Base-by-base conservation (phyloP, 1,140 invertebrate genomes). In the Aphaenogaster ashmeadi region DNA sequence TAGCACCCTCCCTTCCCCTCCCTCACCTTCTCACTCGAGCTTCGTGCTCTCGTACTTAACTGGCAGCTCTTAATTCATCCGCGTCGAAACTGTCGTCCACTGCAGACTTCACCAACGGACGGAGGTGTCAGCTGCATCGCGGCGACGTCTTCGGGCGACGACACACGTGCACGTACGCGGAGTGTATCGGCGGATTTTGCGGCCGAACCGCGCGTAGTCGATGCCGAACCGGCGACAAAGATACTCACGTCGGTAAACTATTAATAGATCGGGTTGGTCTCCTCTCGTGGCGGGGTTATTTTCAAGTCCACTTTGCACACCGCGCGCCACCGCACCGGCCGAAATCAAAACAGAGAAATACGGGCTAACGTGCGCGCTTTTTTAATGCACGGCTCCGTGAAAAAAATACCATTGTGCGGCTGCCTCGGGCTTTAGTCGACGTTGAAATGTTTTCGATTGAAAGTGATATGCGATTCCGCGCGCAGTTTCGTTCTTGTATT, bases 261-360 rank as follows among this genome's bases (percentile, higher is more conserved):
- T 94, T 94, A 93, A 93, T 94, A 94, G 93, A 86, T 41, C 27
- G 66, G 81, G 91, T 58, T 27, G 52, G 91, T 93, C 64, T 44
- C 92, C 91, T 93, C 92, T 89, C 91, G 92, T 87, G 90, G 84
- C 88, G 47, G 67, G 92, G 92, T 94, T 94, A 94, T 94, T 94
- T 94, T 92, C 93, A 94, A 94, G 92, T 93, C 92, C 87, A 93
- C 93, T 93, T 91, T 92, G 87, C 88, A 86, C 85, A 90, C 87
- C 83, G 83, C 87, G 87, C 89, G 66, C 66, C 38, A 38, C 54
- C 72, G 74, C 38, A 38, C 79, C 90, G 88, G 77, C 56, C 69
- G 80, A 91, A 88, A 91, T 91, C 88, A 91, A 91, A 91, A 91
- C 88, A 89, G 87, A 91, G 86, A 88, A 91, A 88, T 84, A 89